phyloP scores from a whole-genome alignment of 2,113 vertebrate species.

The Jaculus jaculus region DNA sequence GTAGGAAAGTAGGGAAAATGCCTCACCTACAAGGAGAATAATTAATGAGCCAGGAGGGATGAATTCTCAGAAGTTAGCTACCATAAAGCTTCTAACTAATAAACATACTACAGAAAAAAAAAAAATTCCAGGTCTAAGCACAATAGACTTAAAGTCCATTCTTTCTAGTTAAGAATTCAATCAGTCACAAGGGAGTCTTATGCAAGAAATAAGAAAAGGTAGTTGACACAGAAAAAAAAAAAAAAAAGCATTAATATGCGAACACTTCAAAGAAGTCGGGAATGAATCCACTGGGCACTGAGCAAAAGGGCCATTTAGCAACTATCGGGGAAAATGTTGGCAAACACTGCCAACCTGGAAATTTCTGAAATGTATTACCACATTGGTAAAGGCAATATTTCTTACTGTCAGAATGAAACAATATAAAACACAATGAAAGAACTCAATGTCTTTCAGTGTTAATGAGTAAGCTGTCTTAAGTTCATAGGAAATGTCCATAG shows the following conservation, averaged over 20 bases:
- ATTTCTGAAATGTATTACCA: not conserved
- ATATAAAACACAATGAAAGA: not conserved
- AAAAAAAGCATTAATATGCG: too few relatives aligned
- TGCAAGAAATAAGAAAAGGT: slow-evolving; percentile 57
- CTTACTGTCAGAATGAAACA: slow-evolving; percentile 11
- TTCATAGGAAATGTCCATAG: not conserved
- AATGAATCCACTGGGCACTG: not conserved
- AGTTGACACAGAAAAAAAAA: slow-evolving; percentile 24
- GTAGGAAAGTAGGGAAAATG: slow-evolving; percentile 43
- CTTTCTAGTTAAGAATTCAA: slow-evolving; percentile 65
- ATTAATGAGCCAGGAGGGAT: slow-evolving; percentile 75
- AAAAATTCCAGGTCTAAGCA: slow-evolving; percentile 63
- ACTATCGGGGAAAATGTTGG: not conserved
- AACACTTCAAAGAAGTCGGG: not conserved
- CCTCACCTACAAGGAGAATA: slow-evolving; percentile 72
- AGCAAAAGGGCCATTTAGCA: not conserved
- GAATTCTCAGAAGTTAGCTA: slow-evolving; percentile 71
- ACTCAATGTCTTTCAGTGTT: not conserved
- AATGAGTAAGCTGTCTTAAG: not conserved
- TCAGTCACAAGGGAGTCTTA: slow-evolving; percentile 50
- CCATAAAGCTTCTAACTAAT: slow-evolving; percentile 63
- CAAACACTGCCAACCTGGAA: not conserved
- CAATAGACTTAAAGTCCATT: slow-evolving; percentile 61
- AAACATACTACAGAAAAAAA: slow-evolving; percentile 68
- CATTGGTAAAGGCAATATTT: not conserved